Evolutionary conservation across 30 jellyfish, hydroid and myxozoan genomes (phyloP), one percentile per base, ranked within the genome.

Genomic region (Aurelia sp.): DNA sequence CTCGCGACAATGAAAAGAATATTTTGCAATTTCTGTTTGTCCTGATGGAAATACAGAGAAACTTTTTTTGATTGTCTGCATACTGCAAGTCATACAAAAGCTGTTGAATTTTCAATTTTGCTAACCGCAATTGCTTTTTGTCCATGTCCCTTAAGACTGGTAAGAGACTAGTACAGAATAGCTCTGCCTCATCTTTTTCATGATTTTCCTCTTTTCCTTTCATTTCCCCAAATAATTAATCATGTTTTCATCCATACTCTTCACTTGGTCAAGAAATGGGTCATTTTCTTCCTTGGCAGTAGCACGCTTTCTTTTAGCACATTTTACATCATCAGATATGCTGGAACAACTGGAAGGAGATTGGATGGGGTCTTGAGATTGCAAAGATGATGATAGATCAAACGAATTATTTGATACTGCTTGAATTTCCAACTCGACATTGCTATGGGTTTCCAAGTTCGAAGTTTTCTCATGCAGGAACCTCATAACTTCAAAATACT

Each of bases 251-350:
- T 71, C 81, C 63, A 71, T 71, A 35, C 19, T 50, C 48, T 71
- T 71, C 81, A 71, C 18, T 71, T 71, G 62, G 19, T 71, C 62
- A 15, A 71, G 81, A 78, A 59, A 78, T 11, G 68, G 78, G 61
- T 78, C 89, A 57, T 15, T 78, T 19, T 6, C 30, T 30, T 23
- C 60, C 41, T 62, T 63, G 13, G 35, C 40, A 19, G 79, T 59
- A 27, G 60, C 66, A 50, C 27, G 40, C 58, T 51, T 71, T 33
- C 81, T 71, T 71, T 71, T 71, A 51, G 48, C 40, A 71, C 65
- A 20, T 35, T 71, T 17, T 62, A 62, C 30, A n/a, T 13, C 41
- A 18, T 13, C 21, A 11, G 21, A 10, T 40, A 62, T 62, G 73
- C 66, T 57, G 17, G 19, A 57, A 57, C 66, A 27, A 2, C 33